Conservation (phyloP, 2,113 vertebrate genomes). For the Galeopterus variegatus region DNA sequence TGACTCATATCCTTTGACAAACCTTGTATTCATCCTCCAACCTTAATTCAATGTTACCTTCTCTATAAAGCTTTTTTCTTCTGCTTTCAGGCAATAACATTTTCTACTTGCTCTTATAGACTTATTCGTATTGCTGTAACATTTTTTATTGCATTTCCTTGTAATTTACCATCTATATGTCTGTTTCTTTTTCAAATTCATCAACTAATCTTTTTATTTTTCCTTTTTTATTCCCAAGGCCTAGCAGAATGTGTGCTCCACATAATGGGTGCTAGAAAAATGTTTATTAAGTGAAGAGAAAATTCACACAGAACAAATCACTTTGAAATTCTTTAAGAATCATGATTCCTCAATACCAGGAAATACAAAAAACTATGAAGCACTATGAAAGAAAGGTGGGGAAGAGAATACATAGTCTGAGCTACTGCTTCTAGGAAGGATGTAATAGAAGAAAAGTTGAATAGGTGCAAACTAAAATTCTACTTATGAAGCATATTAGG, state of each 20-base stretch:
- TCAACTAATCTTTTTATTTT: not conserved
- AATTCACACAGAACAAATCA: not conserved
- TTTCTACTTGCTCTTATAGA: not conserved
- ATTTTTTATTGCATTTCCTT: not conserved
- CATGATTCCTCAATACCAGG: not conserved
- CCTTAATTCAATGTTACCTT: not conserved
- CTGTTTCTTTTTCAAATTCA: not conserved
- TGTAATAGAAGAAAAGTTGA: not conserved
- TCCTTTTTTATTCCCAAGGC: not conserved
- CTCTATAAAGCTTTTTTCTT: not conserved
- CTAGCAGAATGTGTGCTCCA: not conserved
- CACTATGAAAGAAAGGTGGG: not conserved
- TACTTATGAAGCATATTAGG: not conserved
- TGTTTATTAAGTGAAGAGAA: conserved; percentile 17
- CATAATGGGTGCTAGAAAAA: not conserved
- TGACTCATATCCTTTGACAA: not conserved
- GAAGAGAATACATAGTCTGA: not conserved
- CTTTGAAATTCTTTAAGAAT: not conserved
- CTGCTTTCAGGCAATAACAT: not conserved
- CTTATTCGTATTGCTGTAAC: not conserved
- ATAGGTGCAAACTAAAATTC: not conserved
- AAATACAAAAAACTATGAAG: no score
- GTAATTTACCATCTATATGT: not conserved
- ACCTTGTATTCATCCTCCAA: not conserved
- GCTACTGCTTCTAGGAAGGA: not conserved